phyloP scores from a whole-genome alignment of 1,140 invertebrate genomes.

The Drosophila sechellia region DNA sequence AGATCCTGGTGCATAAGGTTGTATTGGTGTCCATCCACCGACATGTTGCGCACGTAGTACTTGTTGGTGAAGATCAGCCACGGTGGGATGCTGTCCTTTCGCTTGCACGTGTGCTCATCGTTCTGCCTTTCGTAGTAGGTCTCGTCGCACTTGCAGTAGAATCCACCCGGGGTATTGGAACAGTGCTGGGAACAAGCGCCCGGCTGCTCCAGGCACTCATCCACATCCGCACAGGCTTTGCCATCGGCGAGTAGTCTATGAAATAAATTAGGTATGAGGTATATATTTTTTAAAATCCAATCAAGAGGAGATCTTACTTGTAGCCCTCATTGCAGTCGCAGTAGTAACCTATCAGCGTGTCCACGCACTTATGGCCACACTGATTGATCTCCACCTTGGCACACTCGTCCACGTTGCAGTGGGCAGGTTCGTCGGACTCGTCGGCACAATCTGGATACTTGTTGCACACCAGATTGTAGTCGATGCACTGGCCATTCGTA shows the following conservation, averaged over 20 bases:
- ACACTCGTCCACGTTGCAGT: slow-evolving; percentile 98
- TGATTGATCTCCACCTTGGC: slow-evolving; percentile 95
- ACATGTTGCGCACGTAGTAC: slow-evolving; percentile 98
- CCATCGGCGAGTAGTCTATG: slow-evolving; percentile 90
- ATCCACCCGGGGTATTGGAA: slow-evolving; percentile 97
- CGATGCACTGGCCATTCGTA: slow-evolving; percentile 94
- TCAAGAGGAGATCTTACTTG: slow-evolving; percentile 86
- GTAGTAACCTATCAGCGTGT: slow-evolving; percentile 95
- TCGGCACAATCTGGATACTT: slow-evolving; percentile 96
- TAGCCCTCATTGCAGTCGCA: slow-evolving; percentile 98
- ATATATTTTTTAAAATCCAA: neutral
- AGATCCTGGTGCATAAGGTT: slow-evolving; percentile 97
- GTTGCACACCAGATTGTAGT: slow-evolving; percentile 94
- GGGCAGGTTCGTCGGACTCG: slow-evolving; percentile 96
- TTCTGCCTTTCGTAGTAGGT: slow-evolving; percentile 94
- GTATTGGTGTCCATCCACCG: slow-evolving; percentile 93
- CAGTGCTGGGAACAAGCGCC: slow-evolving; percentile 97
- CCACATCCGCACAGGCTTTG: slow-evolving; percentile 95
- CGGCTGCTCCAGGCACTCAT: slow-evolving; percentile 96
- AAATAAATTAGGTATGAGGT: neutral
- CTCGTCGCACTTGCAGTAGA: slow-evolving; percentile 98
- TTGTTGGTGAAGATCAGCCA: slow-evolving; percentile 99
- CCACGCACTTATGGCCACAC: slow-evolving; percentile 97
- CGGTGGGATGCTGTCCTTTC: slow-evolving; percentile 91
- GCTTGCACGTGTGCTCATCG: slow-evolving; percentile 96